Percentiles rank a stretch among this genome's conserved stretches.
phyloP scores from a whole-genome alignment of 2,888 invertebrate genomes.

The Julus scandinavius region DNA sequence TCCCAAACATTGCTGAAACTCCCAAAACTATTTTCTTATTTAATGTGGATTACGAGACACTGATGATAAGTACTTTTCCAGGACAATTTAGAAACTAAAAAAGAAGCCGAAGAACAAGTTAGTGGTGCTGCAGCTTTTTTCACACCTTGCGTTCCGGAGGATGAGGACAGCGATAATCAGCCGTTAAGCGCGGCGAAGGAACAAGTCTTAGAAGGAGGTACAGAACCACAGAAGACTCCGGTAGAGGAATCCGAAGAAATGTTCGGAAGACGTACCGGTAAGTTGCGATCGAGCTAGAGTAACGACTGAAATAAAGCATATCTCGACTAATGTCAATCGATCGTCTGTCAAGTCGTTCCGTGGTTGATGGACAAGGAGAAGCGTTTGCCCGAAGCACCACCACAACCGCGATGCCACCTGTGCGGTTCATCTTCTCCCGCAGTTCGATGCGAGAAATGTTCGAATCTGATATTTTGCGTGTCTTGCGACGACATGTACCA shows the following conservation, averaged over 20 bases:
- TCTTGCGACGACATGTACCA: slow-evolving; percentile 96
- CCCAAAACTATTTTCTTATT: too few relatives aligned
- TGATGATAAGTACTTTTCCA: neutral
- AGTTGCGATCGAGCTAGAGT: neutral
- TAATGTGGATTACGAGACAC: neutral
- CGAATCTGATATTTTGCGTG: slow-evolving; percentile 84
- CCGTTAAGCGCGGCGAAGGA: neutral
- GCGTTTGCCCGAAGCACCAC: neutral
- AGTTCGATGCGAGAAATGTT: slow-evolving; percentile 85
- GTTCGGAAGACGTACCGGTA: slow-evolving; percentile 46
- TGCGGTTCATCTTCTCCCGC: slow-evolving; percentile 85
- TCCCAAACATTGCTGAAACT: too few relatives aligned
- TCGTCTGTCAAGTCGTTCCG: neutral
- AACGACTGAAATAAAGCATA: neutral
- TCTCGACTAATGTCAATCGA: neutral
- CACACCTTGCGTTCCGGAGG: neutral
- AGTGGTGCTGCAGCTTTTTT: neutral
- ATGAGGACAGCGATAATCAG: neutral
- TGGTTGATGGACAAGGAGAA: slow-evolving; percentile 47
- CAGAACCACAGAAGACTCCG: neutral
- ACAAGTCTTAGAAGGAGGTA: neutral
- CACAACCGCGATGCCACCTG: slow-evolving; percentile 76
- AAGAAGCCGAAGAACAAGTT: neutral
- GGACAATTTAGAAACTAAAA: neutral
- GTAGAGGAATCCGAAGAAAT: neutral